Conservation (phyloP, 2,888 invertebrate species). For the Drosophila maculinotata region DNA sequence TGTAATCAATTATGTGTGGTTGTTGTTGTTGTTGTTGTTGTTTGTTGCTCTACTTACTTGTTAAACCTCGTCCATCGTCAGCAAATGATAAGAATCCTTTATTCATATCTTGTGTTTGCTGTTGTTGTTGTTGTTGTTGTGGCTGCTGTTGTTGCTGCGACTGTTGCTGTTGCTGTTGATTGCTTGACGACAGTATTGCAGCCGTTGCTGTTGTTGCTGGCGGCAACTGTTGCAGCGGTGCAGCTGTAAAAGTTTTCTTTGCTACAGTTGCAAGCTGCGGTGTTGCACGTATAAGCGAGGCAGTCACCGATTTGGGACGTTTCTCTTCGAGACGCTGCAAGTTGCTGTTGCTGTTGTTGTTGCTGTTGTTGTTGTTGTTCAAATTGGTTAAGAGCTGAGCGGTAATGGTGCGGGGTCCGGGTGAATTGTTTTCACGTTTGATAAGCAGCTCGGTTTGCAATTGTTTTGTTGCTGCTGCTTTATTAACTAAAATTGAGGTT, state of each 20-base stretch:
- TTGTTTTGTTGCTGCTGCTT: constrained; percentile 29
- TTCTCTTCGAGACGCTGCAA: constrained; percentile 64
- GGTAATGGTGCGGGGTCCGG: constrained; percentile 70
- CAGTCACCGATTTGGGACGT: constrained; percentile 84
- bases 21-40: neutral
- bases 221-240: constrained; percentile 28
- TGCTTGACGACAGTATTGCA: constrained; percentile 46
- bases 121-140: constrained; percentile 30
- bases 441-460: constrained; percentile 54
- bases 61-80: constrained; percentile 92
- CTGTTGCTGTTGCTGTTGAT: constrained; percentile 40
- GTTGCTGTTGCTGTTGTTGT: constrained; percentile 52
- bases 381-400: constrained; percentile 59
- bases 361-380: constrained; percentile 30
- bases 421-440: constrained; percentile 70
- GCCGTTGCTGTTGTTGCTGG: constrained; percentile 51
- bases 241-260: constrained; percentile 9
- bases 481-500: constrained; percentile 29
- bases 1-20: constrained; percentile 1
- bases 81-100: constrained; percentile 95
- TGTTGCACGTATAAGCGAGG: constrained; percentile 82
- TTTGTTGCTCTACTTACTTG: constrained; percentile 90
- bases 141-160: constrained; percentile 44
- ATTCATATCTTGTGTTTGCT: constrained; percentile 95
- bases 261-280: constrained; percentile 34